Evolutionary conservation across 2,888 invertebrate genomes (phyloP), one percentile per base, ranked within the genome.

Genomic region (Dioctria linearis): DNA sequence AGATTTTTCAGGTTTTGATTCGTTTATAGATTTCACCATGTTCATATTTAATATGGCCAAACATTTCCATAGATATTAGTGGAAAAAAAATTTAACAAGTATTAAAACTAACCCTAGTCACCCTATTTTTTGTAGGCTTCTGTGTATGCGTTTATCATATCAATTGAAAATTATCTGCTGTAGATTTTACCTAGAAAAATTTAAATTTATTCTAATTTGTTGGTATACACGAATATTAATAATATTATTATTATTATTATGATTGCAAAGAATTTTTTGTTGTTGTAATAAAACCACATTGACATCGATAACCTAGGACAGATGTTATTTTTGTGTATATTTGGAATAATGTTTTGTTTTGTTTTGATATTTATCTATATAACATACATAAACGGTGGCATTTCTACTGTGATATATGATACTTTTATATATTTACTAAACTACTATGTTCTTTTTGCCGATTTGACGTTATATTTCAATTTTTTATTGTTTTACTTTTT

Each of bases 341-440:
- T 25, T 25, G 0, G 25, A 25, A 25, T 25, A 25, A 25, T 25
- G 0, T 25, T 25, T 61, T 39, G 61, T 37, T 61, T 13, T 39
- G 59, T 5, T 46, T 11, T 25, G 0, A 25, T 54, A 11, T 54
- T 54, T 54, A 54, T 54, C 8, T 54, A 54, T 54, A 54, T 11
- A 54, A n/a, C 54, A 54, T n/a, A 54, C 54, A 54, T 54, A 54
- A 25, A 54, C n/a, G n/a, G 54, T n/a, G 54, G 54, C 46, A 54
- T 11, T 54, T 54, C n/a, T n/a, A 54, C 11, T 54, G 11, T 54
- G 54, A 54, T 54, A 54, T n/a, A 54, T 46, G 54, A 54, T 54
- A 54, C 11, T 11, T 46, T 6, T 46, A 46, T 46, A 46, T 46
- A 2, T 46, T 6, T 46, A 46, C 25, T 25, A 25, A 25, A 25